Evolutionary conservation across 2,797 vertebrate species (phyloP).

Genomic region (Sparidentex hasta): DNA sequence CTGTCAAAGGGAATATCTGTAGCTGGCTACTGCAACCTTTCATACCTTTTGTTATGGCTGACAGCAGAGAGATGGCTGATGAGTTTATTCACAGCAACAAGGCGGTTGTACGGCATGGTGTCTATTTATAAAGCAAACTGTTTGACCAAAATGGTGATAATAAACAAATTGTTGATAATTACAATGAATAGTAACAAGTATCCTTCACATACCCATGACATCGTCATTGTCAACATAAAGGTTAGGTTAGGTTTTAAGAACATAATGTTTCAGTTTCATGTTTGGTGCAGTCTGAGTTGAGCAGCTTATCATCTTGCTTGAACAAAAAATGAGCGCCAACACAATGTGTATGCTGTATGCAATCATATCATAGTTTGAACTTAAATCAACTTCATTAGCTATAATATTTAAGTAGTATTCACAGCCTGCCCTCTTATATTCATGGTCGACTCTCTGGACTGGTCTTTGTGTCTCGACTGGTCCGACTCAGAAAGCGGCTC

Average conservation of each 20-base stretch:
- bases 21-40: background rate
- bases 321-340: background rate
- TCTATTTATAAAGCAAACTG: background rate
- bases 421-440: slow-evolving; percentile 13
- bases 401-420: slow-evolving; percentile 29
- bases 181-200: background rate
- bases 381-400: slow-evolving; percentile 23
- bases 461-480: slow-evolving; percentile 57
- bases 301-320: background rate
- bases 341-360: background rate
- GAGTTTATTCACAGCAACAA: background rate
- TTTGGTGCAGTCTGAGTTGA: background rate
- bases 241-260: too few species aligned
- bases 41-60: background rate
- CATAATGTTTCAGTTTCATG: too few species aligned
- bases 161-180: too few species aligned
- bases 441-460: slow-evolving; percentile 21
- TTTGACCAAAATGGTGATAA: too few species aligned
- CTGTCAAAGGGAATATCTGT: too few species aligned
- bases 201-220: background rate
- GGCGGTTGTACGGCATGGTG: background rate
- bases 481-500: slow-evolving; percentile 57
- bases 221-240: too few species aligned
- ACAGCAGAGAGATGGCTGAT: background rate
- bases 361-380: slow-evolving; percentile 21